Conservation (phyloP, 1,140 invertebrate species). For the Procambarus clarkii region DNA sequence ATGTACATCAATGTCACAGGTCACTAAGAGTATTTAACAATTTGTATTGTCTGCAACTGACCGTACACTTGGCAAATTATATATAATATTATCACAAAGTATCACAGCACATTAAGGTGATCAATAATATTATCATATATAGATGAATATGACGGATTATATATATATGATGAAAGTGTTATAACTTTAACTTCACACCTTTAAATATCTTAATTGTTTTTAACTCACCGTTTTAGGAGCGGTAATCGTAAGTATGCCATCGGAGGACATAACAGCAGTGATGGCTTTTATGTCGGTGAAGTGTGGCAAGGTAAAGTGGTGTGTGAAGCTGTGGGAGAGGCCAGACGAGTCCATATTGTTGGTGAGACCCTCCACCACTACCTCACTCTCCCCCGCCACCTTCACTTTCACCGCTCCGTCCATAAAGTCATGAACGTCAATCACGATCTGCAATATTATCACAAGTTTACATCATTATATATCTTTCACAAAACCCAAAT, state of each 20-base stretch:
- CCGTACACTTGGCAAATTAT: no score
- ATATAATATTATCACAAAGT: no score
- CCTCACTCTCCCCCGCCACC: conserved; percentile 19
- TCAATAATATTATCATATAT: no score
- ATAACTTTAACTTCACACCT: no score
- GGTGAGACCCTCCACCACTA: conserved; percentile 40
- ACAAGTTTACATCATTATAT: not conserved
- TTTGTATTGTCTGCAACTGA: no score
- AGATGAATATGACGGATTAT: no score
- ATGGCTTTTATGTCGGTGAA: conserved; percentile 18
- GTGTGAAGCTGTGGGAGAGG: conserved; percentile 26
- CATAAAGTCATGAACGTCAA: conserved; percentile 60
- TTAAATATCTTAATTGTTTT: not conserved
- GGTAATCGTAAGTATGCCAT: conserved; percentile 30
- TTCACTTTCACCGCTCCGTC: conserved; percentile 44
- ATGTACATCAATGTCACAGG: no score
- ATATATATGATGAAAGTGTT: not conserved
- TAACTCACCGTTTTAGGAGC: conserved; percentile 7
- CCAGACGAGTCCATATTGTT: not conserved
- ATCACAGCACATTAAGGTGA: no score
- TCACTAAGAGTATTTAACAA: no score
- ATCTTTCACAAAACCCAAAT: not conserved
- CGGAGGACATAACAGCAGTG: conserved; percentile 10
- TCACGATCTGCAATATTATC: conserved; percentile 29
- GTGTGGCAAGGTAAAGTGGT: conserved; percentile 9